Conservation (phyloP, 2,888 invertebrate genomes). For the Seladonia tumulorum region DNA sequence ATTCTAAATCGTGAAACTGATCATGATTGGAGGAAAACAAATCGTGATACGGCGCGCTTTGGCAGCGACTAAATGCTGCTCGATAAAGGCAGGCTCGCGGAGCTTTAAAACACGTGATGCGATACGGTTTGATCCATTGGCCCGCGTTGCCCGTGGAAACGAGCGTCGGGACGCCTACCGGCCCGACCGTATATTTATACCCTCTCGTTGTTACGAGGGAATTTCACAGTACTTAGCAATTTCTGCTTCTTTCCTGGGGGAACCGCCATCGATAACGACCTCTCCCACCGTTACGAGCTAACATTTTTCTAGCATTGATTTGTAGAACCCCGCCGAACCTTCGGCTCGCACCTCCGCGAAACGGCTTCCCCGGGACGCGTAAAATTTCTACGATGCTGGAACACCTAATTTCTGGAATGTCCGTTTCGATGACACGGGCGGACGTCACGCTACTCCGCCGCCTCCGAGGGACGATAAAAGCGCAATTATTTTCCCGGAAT, state of each 20-base stretch:
- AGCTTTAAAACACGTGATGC: slow-evolving; percentile 57
- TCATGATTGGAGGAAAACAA: slow-evolving; percentile 6
- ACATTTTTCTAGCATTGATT: slow-evolving; percentile 16
- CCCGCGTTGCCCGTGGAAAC: slow-evolving; percentile 68
- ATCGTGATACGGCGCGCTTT: slow-evolving; percentile 40
- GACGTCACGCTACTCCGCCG: neutral
- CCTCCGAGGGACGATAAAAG: neutral
- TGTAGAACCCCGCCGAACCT: neutral
- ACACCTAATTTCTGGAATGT: neutral
- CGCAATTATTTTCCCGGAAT: neutral
- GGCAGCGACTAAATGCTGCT: slow-evolving; percentile 41
- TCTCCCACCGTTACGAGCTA: neutral
- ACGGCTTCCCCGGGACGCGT: neutral
- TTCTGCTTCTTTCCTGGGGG: neutral
- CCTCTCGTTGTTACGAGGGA: neutral
- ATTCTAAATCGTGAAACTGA: neutral
- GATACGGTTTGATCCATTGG: slow-evolving; percentile 71
- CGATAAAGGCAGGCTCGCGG: slow-evolving; percentile 42
- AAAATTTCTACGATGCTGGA: neutral
- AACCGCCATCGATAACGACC: slow-evolving; percentile 14
- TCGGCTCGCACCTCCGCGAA: neutral
- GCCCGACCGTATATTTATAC: slow-evolving; percentile 12
- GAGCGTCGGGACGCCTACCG: slow-evolving; percentile 21
- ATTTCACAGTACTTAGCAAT: slow-evolving; percentile 19
- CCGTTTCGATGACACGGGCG: neutral